Conservation (phyloP, 1,140 invertebrate genomes). For the Chrysomallon squamiferum region DNA sequence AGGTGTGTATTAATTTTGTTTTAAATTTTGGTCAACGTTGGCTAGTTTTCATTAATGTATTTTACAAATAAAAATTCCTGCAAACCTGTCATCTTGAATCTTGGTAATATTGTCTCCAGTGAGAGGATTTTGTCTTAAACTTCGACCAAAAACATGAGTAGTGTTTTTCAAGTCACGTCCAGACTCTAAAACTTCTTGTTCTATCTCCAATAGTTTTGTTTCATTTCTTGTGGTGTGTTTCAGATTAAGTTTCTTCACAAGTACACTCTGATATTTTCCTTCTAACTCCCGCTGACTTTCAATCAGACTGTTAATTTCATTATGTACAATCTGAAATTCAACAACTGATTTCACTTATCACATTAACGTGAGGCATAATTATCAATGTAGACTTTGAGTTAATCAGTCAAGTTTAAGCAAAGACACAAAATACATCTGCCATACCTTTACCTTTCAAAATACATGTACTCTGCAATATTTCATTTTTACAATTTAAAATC, state of each 20-base stretch:
- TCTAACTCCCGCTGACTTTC: slow-evolving; percentile 51
- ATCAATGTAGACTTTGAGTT: too few species aligned
- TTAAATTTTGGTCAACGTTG: too few species aligned
- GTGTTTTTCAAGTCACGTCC: slow-evolving; percentile 56
- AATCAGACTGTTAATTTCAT: slow-evolving; percentile 50
- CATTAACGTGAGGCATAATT: too few species aligned
- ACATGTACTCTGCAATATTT: too few species aligned
- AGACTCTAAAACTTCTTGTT: slow-evolving; percentile 41
- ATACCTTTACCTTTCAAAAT: too few species aligned
- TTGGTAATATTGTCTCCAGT: slow-evolving; percentile 58
- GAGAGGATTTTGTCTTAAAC: slow-evolving; percentile 58
- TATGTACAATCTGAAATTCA: slow-evolving; percentile 48
- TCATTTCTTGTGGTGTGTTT: slow-evolving; percentile 42
- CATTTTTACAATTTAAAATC: too few species aligned
- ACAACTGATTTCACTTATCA: background rate
- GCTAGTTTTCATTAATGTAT: too few species aligned
- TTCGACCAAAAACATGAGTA: slow-evolving; percentile 55
- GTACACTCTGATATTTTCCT: slow-evolving; percentile 46
- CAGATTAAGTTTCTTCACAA: slow-evolving; percentile 45
- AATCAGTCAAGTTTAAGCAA: too few species aligned
- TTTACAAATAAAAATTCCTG: too few species aligned
- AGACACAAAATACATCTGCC: too few species aligned
- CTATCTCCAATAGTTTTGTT: slow-evolving; percentile 37
- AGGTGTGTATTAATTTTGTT: too few species aligned
- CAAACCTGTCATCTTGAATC: slow-evolving; percentile 59